Base-by-base conservation (phyloP, 37 sponge, comb jelly and placozoan species). In the Bolinopsis microptera region DNA sequence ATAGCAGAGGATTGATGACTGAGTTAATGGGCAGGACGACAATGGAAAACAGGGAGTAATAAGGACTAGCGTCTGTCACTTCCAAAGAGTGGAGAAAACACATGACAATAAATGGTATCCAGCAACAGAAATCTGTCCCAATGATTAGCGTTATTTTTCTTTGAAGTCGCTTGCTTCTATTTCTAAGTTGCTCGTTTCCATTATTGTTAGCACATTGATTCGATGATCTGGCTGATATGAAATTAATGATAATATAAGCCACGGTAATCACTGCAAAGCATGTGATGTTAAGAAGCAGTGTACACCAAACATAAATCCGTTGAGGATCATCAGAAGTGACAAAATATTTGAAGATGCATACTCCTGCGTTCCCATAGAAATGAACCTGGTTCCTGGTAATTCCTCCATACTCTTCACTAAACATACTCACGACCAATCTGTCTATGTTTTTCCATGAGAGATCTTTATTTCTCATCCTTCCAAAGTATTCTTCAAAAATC, bases 281-380 rank as follows among this genome's bases (percentile, higher is more conserved):
- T 2, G 31, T 8, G 31, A 28, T 72, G 18, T 72, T 72, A 21
- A 72, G 22, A 5, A 72, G 18, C 13, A 72, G 31, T 2, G 18
- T n/a, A 72, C 75, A n/a, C 75, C 75, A 72, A 30, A 72, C 75
- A 21, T 30, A 72, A 3, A 21, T 30, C 18, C 5, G 13, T n/a
- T 72, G 75, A 8, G 75, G 75, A 72, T 72, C 75, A 21, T 72
- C 75, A 8, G 31, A 5, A 8, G 75, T 72, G 5, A 72, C 75
- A 28, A 72, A 72, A 28, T 72, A 72, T 72, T 72, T 72, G 75
- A 72, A 72, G 75, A 72, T 8, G 18, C 75, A 72, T n/a, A 72
- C 75, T n/a, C 75, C 75, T 5, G 75, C 75, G 18, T 72, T 72
- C 5, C 75, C 75, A 21, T 72, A 72, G 75, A 72, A 72, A n/a